Evolutionary conservation across 2,888 invertebrate species (phyloP), one percentile per base, ranked within the genome.

Genomic region (Helobdella robusta): DNA sequence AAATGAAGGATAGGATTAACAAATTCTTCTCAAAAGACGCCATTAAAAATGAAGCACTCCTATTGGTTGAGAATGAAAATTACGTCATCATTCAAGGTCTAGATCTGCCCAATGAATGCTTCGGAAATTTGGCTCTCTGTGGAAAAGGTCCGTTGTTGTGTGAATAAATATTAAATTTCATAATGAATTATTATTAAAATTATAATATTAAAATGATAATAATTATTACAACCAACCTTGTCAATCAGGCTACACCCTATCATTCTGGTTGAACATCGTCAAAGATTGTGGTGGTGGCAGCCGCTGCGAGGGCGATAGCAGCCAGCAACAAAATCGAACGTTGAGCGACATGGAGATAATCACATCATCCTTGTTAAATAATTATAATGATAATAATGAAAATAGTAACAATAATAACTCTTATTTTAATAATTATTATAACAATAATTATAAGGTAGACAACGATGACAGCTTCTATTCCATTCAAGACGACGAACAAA

Each of bases 161-260:
- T n/a, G n/a, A n/a, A n/a, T n/a, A n/a, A n/a, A n/a, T n/a, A n/a
- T n/a, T n/a, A n/a, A n/a, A n/a, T n/a, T n/a, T n/a, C n/a, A n/a
- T n/a, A n/a, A n/a, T n/a, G n/a, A n/a, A n/a, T n/a, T n/a, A n/a
- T n/a, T n/a, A n/a, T n/a, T n/a, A n/a, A 32, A 6, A 36, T 25
- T 28, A 25, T 25, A 58, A 8, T 28, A 58, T 5, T 28, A 8
- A 58, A 58, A 58, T 20, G 23, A 15, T 11, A 59, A 35, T 34
- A 35, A 8, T 18, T 35, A 8, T 59, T 28, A 6, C 11, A 15
- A 30, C 59, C 6, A 28, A 6, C 3, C 56, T 28, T 28, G 4
- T 6, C 59, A 59, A n/a, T n/a, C n/a, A 62, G 62, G 62, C n/a
- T 62, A 62, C 62, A 62, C 62, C 4, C 18, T 62, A 15, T 50